Base-by-base conservation (phyloP, 2,113 vertebrate genomes). In the Sceloporus tristichus region DNA sequence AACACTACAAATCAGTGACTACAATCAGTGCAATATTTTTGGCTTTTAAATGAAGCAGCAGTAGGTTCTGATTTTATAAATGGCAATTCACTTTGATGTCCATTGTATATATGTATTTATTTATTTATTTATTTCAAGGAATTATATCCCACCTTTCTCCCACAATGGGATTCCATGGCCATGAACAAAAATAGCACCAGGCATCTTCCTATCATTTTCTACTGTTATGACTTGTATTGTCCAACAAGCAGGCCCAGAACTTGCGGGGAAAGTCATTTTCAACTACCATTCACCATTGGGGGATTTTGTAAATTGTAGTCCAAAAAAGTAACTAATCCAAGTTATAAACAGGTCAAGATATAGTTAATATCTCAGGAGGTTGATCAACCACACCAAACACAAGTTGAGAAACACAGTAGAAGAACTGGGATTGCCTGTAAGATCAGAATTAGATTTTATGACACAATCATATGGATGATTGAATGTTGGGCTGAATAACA, bases 401-500 rank as follows among this genome's bases (percentile, higher is more conserved):
- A 79, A 82, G 86, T 82, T 66, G 59, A 27, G 7, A 80, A 73
- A 19, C 65, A 56, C n/a, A 29, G 68, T 75, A 19, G 78, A 48
- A 71, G 53, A 73, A 4, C 27, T 53, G 42, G 68, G 53, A 29
- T 8, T 25, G 23, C 13, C 78, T 73, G 23, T 66, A 62, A 27
- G 7, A 7, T 77, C 21, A 25, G 71, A 29, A 53, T 77, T 65
- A 38, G 1, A 0, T 85, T 90, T 92, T 88, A 86, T 91, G 85
- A 83, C 76, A 4, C 87, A 88, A 42, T 14, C 82, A 93, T 71
- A 65, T 65, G n/a, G 62, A 82, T 90, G 71, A 82, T 79, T 74
- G 88, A 84, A 80, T 38, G 25, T 82, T 87, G 89, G 40, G 19
- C 85, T 88, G 66, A 23, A 75, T 80, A 91, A 88, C 92, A n/a